A percentile compares a stretch with the other conserved stretches of the same genome.
These are phyloP conservation scores for Nezara viridula DNA, from an alignment of 2,888 invertebrate genomes.

Conservation along the genomic window DNA sequence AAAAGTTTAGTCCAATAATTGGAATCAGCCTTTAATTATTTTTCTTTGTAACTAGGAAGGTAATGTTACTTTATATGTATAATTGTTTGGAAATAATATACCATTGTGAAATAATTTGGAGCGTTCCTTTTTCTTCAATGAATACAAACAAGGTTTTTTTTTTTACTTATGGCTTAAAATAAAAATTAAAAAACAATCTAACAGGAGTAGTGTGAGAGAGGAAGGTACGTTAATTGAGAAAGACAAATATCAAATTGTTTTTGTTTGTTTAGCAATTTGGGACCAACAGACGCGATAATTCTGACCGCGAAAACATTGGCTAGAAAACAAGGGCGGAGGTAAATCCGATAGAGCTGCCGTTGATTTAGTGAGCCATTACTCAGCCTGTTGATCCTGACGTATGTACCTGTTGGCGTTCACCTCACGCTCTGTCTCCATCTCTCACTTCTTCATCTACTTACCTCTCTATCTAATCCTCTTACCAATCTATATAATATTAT, in stretches of 20 bases:
- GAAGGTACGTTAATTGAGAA: not conserved
- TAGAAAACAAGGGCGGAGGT: not conserved
- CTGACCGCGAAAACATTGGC: not conserved
- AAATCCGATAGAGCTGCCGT: not conserved
- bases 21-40: too few relatives aligned
- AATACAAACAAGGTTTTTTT: too few relatives aligned
- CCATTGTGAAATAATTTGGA: too few relatives aligned
- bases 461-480: not conserved
- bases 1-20: too few relatives aligned
- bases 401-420: not conserved
- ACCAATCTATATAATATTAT: too few relatives aligned
- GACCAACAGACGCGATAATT: not conserved
- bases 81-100: too few relatives aligned
- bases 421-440: not conserved
- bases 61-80: too few relatives aligned
- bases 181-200: not conserved
- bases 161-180: not conserved
- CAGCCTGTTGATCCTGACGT: conserved; percentile 1
- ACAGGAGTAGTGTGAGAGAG: not conserved
- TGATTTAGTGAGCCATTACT: conserved; percentile 11
- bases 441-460: not conserved
- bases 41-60: too few relatives aligned
- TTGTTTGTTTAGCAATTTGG: not conserved
- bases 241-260: conserved; percentile 17
- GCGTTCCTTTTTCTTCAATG: too few relatives aligned